These are phyloP conservation scores for Xiphophorus maculatus DNA, from an alignment of 2,113 vertebrate genomes.

Conservation along the genomic window DNA sequence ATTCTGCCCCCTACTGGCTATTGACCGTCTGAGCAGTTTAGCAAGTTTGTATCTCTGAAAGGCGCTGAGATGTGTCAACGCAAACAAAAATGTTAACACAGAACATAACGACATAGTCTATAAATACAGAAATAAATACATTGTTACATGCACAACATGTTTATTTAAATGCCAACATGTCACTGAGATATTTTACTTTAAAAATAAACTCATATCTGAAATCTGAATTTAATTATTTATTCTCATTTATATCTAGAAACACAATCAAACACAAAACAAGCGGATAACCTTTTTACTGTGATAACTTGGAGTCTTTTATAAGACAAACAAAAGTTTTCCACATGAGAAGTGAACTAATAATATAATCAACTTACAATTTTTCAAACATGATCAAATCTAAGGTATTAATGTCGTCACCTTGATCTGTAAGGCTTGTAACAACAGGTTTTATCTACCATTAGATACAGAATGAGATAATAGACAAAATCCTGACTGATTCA, in stretches of 20 bases:
- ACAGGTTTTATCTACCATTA: background rate
- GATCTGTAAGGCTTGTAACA: background rate
- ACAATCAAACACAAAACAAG: background rate
- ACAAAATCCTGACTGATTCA: too few relatives aligned
- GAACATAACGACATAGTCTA: background rate
- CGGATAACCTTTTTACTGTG: background rate
- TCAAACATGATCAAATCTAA: background rate
- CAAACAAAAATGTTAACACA: background rate
- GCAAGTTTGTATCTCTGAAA: background rate
- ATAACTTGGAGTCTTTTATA: background rate
- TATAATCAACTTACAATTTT: background rate
- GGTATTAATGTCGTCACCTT: background rate
- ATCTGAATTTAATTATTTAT: background rate
- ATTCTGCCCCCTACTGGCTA: too few relatives aligned
- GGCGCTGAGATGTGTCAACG: background rate
- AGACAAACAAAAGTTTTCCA: background rate
- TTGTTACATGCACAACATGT: background rate
- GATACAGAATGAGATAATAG: too few relatives aligned
- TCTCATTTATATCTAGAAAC: background rate
- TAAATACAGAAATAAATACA: background rate
- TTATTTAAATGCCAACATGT: background rate
- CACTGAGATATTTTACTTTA: background rate
- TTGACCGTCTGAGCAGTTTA: too few relatives aligned
- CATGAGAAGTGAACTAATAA: background rate
- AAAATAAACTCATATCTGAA: background rate